phyloP scores from a whole-genome alignment of 1,140 invertebrate species.

The Pseudomyrmex sp. region DNA sequence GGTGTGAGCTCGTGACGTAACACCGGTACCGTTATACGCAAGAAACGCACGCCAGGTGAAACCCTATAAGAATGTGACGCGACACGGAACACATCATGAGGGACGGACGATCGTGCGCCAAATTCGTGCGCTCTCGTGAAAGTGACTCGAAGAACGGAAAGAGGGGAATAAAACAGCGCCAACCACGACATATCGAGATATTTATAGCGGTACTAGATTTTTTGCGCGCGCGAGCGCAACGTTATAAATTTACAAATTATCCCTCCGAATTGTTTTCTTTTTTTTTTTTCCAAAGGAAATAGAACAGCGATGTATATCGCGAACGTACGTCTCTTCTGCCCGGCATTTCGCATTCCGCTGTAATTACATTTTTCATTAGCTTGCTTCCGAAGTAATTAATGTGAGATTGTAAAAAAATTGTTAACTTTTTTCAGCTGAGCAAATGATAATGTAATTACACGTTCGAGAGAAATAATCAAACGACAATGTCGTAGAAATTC shows the following conservation, averaged over 20 bases:
- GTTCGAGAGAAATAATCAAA: too few species aligned
- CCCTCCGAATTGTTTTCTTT: background rate
- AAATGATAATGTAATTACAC: too few species aligned
- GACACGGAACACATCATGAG: slow-evolving; percentile 53
- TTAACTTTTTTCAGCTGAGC: too few species aligned
- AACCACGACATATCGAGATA: slow-evolving; percentile 1
- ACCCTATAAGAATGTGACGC: slow-evolving; percentile 73
- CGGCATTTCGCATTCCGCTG: too few species aligned
- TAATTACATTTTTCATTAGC: too few species aligned
- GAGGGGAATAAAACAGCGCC: background rate
- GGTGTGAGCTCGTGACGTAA: slow-evolving; percentile 80
- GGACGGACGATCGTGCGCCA: slow-evolving; percentile 53
- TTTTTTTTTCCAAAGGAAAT: background rate
- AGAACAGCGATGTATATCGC: background rate
- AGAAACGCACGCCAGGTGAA: slow-evolving; percentile 68
- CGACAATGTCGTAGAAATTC: too few species aligned
- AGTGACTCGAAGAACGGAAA: slow-evolving; percentile 72
- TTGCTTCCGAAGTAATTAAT: too few species aligned
- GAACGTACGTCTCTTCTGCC: too few species aligned
- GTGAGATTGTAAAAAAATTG: too few species aligned
- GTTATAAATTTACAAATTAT: slow-evolving; percentile 15
- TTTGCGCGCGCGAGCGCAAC: background rate
- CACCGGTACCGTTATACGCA: slow-evolving; percentile 78
- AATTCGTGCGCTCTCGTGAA: slow-evolving; percentile 77
- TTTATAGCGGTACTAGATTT: slow-evolving; percentile 51